phyloP scores from a whole-genome alignment of 35 echinoderm and acorn worm genomes.

The Anneissia japonica region DNA sequence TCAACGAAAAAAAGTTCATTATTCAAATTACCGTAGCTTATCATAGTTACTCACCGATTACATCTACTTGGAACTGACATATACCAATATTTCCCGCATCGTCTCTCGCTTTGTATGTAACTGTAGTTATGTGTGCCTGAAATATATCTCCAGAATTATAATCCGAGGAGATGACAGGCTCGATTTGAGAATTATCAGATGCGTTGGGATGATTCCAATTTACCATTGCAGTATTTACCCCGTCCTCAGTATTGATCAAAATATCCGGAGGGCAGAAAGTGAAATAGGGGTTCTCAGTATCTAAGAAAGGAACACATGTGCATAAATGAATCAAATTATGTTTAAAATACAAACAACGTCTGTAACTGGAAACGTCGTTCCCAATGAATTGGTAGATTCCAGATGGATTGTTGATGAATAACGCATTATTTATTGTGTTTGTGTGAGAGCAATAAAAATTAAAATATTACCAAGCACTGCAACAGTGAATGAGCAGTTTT shows the following conservation, averaged over 20 bases:
- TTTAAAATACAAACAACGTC: too few species aligned
- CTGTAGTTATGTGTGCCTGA: not conserved
- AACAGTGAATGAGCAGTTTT: not conserved
- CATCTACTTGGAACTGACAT: not conserved
- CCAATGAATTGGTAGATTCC: too few species aligned
- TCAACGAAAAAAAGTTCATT: too few species aligned
- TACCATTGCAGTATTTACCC: not conserved
- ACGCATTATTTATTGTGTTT: too few species aligned
- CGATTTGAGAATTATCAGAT: not conserved
- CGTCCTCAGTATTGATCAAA: not conserved
- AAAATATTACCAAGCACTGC: not conserved
- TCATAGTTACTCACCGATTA: not conserved
- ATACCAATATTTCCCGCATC: not conserved
- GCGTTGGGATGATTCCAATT: not conserved
- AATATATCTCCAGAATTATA: not conserved
- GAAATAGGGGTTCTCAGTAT: not conserved
- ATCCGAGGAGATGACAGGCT: not conserved
- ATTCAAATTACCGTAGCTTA: too few species aligned
- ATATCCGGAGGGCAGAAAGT: not conserved
- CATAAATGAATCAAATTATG: too few species aligned
- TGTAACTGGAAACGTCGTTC: too few species aligned
- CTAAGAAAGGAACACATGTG: not conserved
- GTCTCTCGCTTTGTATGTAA: not conserved
- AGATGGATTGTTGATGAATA: too few species aligned
- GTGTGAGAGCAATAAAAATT: too few species aligned